These are phyloP conservation scores for Bilobella aurantiaca DNA, from an alignment of 1,140 invertebrate genomes.

Conservation along the genomic window DNA sequence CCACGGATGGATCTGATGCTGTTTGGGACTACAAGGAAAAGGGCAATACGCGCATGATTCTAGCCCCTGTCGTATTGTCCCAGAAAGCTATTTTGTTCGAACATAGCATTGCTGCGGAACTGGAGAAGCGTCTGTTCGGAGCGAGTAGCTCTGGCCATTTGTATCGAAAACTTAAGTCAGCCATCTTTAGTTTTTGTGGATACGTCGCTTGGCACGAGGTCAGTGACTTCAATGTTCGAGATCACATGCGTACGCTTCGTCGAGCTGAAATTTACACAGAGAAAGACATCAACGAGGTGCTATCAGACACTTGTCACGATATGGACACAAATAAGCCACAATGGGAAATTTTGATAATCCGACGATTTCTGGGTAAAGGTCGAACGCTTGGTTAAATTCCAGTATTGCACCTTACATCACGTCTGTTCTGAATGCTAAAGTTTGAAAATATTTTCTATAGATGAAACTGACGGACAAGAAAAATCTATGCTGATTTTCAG, in stretches of 20 bases:
- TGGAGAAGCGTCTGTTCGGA: background rate
- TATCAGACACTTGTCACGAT: background rate
- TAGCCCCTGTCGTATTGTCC: background rate
- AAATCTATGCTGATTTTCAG: background rate
- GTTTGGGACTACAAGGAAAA: background rate
- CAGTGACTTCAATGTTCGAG: background rate
- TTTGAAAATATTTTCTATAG: background rate
- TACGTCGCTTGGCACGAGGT: background rate
- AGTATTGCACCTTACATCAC: background rate
- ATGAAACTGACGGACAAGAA: background rate
- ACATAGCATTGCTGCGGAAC: background rate
- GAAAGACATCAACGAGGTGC: background rate
- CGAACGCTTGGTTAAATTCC: background rate
- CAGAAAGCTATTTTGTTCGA: background rate
- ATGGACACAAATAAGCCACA: background rate
- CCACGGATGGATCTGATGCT: background rate
- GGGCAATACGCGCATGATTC: background rate
- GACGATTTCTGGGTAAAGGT: background rate
- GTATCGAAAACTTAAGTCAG: background rate
- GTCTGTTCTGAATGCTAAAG: background rate
- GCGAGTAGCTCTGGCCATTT: background rate
- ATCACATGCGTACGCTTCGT: background rate
- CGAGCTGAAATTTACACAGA: background rate
- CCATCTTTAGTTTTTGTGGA: background rate
- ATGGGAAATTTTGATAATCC: background rate